Conservation (phyloP, 2,113 vertebrate genomes). For the Phaetusa simplex region DNA sequence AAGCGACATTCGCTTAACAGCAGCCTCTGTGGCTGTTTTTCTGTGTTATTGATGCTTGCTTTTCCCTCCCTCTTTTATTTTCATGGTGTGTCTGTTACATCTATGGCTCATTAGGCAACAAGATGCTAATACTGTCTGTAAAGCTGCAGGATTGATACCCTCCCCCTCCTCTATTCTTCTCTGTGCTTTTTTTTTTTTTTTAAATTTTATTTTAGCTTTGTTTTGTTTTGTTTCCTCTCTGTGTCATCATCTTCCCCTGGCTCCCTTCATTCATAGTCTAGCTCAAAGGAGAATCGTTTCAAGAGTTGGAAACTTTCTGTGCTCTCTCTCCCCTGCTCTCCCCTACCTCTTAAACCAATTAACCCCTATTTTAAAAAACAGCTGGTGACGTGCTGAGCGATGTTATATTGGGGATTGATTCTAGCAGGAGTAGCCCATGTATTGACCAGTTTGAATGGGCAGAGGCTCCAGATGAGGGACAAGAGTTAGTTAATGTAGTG, state of each 20-base stretch:
- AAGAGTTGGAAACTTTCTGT: neutral
- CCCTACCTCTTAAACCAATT: neutral
- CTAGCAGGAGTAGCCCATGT: neutral
- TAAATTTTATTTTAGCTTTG: neutral
- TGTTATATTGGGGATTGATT: neutral
- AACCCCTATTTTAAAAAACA: neutral
- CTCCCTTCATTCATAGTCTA: neutral
- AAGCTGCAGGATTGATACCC: neutral
- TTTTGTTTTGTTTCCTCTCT: neutral
- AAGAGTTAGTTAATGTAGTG: neutral
- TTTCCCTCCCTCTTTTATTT: slow-evolving; percentile 31
- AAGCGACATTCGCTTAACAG: neutral
- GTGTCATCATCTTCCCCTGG: neutral
- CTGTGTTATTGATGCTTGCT: neutral
- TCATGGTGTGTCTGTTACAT: slow-evolving; percentile 22
- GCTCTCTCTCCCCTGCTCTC: neutral
- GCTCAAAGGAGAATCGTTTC: neutral
- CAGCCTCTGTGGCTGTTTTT: neutral
- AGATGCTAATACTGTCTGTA: slow-evolving; percentile 14
- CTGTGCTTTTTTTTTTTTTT: neutral
- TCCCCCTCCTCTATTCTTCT: neutral
- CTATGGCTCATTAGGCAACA: slow-evolving; percentile 51
- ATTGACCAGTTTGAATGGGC: neutral
- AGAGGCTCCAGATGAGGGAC: neutral
- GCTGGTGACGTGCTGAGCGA: neutral